Evolutionary conservation across 2,797 vertebrate genomes (phyloP), one percentile per base, ranked within the genome.

Genomic region (Rhinichthys osculus): DNA sequence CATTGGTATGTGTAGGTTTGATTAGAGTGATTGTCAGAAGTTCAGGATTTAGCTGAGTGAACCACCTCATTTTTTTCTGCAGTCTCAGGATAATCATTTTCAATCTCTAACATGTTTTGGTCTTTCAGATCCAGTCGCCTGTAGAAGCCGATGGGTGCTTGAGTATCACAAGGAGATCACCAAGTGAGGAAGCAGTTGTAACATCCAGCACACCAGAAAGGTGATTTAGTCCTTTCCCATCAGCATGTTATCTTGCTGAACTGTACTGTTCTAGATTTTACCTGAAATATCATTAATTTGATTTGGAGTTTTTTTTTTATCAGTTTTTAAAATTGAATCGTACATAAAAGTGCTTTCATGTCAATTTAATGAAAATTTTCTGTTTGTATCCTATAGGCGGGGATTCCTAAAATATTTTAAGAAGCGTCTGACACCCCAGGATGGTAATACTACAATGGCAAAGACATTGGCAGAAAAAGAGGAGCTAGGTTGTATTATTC

Each of bases 361-460:
- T 74, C 16, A 6, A 52, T 50, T 52, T 87, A 1, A 85, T 66
- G 7, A 5, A 16, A 0, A 47, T 35, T 83, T 3, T 35, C 79
- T 21, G 2, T 47, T 82, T 90, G 8, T 91, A 69, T 89, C 86
- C 57, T 88, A n/a, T 87, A 95, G 95, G 89, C 10, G 79, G 19
- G 92, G 93, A 87, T 95, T 95, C 85, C 89, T 95, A 1, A 59
- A 83, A 89, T 92, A 94, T 47, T 87, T 95, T 66, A 94, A 73
- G 88, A 96, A 90, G 90, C 90, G 91, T 8, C 91, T 94, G 5
- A 91, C 69, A 2, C 85, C 23, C 11, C 96, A 97, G 1, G 95
- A 96, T 33, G 81, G 82, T 1, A 95, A 93, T 1, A 62, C 89
- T 0, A 89, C 82, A 1, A 77, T 92, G 0, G 85, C 90, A 0